These are phyloP conservation scores for Proteles cristata DNA, from an alignment of 2,113 vertebrate genomes.

Conservation along the genomic window DNA sequence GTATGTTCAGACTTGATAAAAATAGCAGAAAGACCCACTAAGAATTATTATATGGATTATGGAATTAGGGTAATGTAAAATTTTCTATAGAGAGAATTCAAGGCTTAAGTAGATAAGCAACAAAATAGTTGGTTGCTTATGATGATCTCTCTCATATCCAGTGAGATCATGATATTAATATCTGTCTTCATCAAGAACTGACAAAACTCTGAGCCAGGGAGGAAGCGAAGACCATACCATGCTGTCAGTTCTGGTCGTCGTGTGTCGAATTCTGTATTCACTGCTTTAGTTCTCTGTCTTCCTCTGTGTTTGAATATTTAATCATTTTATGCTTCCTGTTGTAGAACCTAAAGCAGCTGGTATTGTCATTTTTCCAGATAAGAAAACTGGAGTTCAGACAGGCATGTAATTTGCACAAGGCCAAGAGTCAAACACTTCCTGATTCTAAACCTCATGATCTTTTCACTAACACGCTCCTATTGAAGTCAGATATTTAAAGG, in stretches of 20 bases:
- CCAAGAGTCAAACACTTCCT: not conserved
- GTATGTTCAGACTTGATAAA: not conserved
- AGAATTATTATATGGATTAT: not conserved
- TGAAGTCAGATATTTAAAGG: not conserved
- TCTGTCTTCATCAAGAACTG: not conserved
- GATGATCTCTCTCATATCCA: not conserved
- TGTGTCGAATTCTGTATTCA: not conserved
- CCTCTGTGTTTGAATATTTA: not conserved
- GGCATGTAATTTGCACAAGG: not conserved
- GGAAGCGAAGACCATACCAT: fast-evolving
- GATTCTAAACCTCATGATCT: not conserved
- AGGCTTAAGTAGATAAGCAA: not conserved
- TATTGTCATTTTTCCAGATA: not conserved
- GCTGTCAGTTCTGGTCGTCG: not conserved
- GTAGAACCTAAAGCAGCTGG: not conserved
- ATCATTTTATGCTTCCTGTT: not conserved
- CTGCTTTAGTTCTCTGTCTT: not conserved
- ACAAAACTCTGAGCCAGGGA: not conserved
- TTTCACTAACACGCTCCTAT: not conserved
- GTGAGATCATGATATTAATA: not conserved
- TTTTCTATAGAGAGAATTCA: not conserved
- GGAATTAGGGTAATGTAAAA: not conserved
- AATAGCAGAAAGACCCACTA: not conserved
- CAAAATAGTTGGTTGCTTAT: not conserved
- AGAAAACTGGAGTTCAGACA: not conserved